Base-by-base conservation (phyloP, 2,113 vertebrate species). In the Oryzias melastigma region DNA sequence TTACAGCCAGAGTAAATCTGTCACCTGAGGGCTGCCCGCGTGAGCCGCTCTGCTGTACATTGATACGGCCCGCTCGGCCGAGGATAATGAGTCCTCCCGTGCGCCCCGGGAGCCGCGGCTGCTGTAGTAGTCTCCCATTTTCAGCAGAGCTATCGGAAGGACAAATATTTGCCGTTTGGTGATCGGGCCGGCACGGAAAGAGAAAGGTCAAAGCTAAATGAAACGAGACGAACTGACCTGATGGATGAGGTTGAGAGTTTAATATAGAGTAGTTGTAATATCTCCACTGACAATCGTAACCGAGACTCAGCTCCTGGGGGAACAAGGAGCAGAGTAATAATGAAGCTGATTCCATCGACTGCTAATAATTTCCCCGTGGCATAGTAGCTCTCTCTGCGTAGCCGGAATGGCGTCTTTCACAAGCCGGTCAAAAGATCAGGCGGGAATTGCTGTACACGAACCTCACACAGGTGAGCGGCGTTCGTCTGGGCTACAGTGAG, bases 401-500 rank as follows among this genome's bases (percentile, higher is more conserved):
- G 73, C 44, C 47, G 58, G 46, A 77, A 66, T 72, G 25, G 62
- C 50, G 54, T 71, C 52, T 65, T 57, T 67, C 49, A 18, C 40
- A 18, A 59, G 47, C 57, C 48, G 24, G 2, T 4, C 7, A 66
- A 69, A 62, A 62, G 35, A 6, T 46, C 12, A 19, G 12, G 7
- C 4, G 0, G 17, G 29, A 35, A 24, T 22, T 70, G 10, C 3
- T 51, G 17, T 13, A 20, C 29, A 22, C 20, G 22, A 58, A 52
- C 94, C 90, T 96, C 93, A 75, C 94, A 98, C 79, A 98, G 93
- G 81, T 97, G 91, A 5, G 95, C 96, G 48, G 91, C 84, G 69
- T 98, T 98, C 74, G 90, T 93, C 88, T 98, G 96, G 29, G 96
- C 95, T 78, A 95, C 92, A 87, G 93, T 92, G 65, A 96, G 91